These are phyloP conservation scores for Euproctis similis DNA, from an alignment of 2,888 invertebrate species.

Conservation along the genomic window DNA sequence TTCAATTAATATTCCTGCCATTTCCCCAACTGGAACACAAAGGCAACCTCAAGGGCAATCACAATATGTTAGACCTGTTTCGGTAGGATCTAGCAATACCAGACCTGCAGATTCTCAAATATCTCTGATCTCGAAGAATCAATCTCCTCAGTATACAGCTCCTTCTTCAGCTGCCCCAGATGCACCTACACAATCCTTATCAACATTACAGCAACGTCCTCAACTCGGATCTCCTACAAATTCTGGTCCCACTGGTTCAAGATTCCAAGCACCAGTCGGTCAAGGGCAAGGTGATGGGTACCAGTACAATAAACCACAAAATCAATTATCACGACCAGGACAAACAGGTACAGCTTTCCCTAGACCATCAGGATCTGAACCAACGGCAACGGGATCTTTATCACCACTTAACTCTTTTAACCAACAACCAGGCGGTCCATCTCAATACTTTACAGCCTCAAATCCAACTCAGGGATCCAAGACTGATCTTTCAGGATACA, in stretches of 20 bases:
- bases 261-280: slow-evolving; percentile 6
- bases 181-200: not conserved
- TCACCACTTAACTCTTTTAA: not conserved
- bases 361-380: slow-evolving; percentile 6
- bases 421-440: not conserved
- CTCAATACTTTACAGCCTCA: not conserved
- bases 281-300: slow-evolving; percentile 27
- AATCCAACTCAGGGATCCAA: not conserved
- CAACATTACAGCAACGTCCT: slow-evolving; percentile 21
- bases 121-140: not conserved
- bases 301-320: slow-evolving; percentile 29
- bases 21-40: too few relatives aligned
- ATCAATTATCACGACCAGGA: slow-evolving; percentile 11
- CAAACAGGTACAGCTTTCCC: slow-evolving; percentile 9
- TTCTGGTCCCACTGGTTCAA: slow-evolving; percentile 2
- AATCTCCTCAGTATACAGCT: not conserved
- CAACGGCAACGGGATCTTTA: slow-evolving; percentile 8
- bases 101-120: not conserved
- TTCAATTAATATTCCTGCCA: not conserved
- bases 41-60: too few relatives aligned
- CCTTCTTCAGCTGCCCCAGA: not conserved
- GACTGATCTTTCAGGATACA: not conserved
- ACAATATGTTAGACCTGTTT: not conserved
- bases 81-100: not conserved
- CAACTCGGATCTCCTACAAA: slow-evolving; percentile 12